Conservation (phyloP, 2,113 vertebrate species). For the Rhegmatorhina hoffmannsi region DNA sequence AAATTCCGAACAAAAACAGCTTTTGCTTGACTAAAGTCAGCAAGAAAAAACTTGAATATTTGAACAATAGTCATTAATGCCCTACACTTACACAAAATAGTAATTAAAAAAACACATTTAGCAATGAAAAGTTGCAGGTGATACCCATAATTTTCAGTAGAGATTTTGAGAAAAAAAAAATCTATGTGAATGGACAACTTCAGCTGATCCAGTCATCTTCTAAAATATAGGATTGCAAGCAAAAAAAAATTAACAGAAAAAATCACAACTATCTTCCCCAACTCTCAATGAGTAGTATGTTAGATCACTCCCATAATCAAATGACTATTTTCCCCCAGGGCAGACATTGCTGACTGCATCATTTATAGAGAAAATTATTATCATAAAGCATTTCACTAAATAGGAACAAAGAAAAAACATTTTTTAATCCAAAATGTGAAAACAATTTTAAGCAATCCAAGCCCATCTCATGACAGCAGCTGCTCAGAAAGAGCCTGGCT, state of each 20-base stretch:
- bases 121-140: not conserved
- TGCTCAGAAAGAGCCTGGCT: constrained; percentile 11
- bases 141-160: not conserved
- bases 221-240: not conserved
- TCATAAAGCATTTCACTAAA: not conserved
- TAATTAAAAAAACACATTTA: not conserved
- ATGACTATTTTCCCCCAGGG: constrained; percentile 35
- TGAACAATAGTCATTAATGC: not conserved
- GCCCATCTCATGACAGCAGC: not conserved
- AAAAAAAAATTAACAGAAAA: not conserved
- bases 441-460: constrained; percentile 34
- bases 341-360: not conserved
- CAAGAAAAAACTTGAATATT: not conserved
- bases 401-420: not conserved
- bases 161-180: not conserved
- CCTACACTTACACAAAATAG: not conserved
- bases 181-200: not conserved
- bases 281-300: not conserved
- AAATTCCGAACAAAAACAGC: not conserved
- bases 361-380: constrained; percentile 12
- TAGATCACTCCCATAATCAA: not conserved
- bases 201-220: not conserved
- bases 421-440: not conserved
- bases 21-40: not conserved
- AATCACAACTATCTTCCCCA: not conserved